phyloP scores from a whole-genome alignment of 2,888 invertebrate genomes.

The Caenorhabditis japonica region DNA sequence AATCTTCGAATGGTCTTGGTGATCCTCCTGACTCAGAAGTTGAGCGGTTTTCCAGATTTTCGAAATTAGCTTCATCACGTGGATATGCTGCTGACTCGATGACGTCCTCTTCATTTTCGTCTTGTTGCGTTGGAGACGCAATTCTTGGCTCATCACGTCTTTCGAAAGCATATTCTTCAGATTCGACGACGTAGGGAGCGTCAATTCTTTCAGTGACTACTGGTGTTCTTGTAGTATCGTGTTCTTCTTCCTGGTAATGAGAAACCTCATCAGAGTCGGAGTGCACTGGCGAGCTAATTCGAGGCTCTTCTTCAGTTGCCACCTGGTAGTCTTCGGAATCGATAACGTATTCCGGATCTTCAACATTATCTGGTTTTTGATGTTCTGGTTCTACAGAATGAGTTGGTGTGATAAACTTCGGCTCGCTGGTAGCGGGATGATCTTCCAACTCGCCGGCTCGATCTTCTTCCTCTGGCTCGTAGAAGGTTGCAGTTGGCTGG shows the following conservation, averaged over 20 bases:
- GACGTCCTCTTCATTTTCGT: neutral
- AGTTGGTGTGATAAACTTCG: slow-evolving; percentile 34
- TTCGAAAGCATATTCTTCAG: slow-evolving; percentile 24
- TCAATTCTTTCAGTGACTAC: slow-evolving; percentile 12
- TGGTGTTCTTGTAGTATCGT: slow-evolving; percentile 2
- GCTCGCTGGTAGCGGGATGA: slow-evolving; percentile 7
- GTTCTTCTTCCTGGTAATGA: slow-evolving; percentile 2
- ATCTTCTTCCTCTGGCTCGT: slow-evolving; percentile 35
- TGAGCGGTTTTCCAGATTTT: slow-evolving; percentile 15
- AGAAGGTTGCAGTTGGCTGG: slow-evolving; percentile 29
- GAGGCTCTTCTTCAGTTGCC: slow-evolving; percentile 14
- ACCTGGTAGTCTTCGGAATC: slow-evolving; percentile 38
- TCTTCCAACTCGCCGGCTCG: slow-evolving; percentile 13
- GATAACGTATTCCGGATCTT: slow-evolving; percentile 31
- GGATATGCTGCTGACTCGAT: slow-evolving; percentile 13
- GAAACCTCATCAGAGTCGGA: slow-evolving; percentile 20
- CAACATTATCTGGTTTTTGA: slow-evolving; percentile 3
- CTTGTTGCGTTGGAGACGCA: slow-evolving; percentile 24
- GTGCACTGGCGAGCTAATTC: slow-evolving; percentile 33
- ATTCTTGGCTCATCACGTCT: slow-evolving; percentile 25
- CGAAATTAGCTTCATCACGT: slow-evolving; percentile 8
- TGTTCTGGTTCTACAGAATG: slow-evolving; percentile 12
- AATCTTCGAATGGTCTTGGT: slow-evolving; percentile 35
- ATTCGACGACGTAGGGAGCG: slow-evolving; percentile 37
- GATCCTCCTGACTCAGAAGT: slow-evolving; percentile 5